Base-by-base conservation (phyloP, 2,113 vertebrate species). In the Synodontis membranacea region DNA sequence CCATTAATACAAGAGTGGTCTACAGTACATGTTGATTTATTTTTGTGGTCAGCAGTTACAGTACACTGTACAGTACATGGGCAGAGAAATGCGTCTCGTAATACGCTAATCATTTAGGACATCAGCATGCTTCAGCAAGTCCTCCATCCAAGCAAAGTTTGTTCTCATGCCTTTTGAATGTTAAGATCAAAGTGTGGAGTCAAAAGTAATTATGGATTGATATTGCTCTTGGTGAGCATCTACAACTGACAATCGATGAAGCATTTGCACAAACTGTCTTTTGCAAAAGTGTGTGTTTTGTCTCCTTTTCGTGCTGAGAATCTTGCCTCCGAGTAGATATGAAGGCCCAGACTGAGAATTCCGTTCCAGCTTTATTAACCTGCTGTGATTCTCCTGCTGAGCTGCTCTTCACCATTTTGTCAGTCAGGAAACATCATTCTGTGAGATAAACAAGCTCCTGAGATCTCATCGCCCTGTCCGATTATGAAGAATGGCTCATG, bases 341-440 rank as follows among this genome's bases (percentile, higher is more conserved):
- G 44, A 25, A 25, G 72, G 25, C 84, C 25, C 31, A 25, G 56
- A 37, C 54, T 83, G 48, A 68, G 72, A 52, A 70, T 54, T 58
- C 31, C 14, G 56, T 11, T 79, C 39, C 48, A 66, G 78, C 44
- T 86, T 86, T 62, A 84, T 80, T 56, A 83, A 88, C 52, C 64
- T 62, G 74, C 46, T 60, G 75, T 52, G 62, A 62, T 80, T 84
- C 66, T 81, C 66, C 42, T 3, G 37, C 60, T 64, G 68, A 62
- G 68, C 66, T 82, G 28, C 70, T 75, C 14, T 70, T 80, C 52
- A 28, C 28, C 11, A 34, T 48, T 39, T 31, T 54, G 83, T 64
- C 34, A 17, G 78, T 82, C 44, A 74, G 64, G 14, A 50, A 85
- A 42, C 28, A n/a, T 50, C 83, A 64, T 64, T 52, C 10, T 44